Evolutionary conservation across 1,140 invertebrate genomes (phyloP), one percentile per base, ranked within the genome.

Genomic region (Drosophila takahashii): DNA sequence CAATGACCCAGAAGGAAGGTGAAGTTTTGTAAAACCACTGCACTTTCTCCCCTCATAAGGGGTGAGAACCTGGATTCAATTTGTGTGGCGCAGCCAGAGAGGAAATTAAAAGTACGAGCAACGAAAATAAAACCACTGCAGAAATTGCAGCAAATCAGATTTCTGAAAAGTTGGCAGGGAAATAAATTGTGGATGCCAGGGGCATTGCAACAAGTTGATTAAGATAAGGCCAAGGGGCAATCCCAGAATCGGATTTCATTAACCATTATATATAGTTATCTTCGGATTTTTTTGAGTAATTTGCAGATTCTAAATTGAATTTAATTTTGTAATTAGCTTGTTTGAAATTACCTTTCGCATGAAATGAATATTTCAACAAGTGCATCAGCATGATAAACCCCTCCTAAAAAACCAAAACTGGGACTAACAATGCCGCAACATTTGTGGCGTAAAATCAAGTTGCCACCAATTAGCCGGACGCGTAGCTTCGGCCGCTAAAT

Each of bases 381-480:
- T 37, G 16, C 58, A 74, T 26, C 1, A 6, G 42, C 22, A 1
- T 8, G 44, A 50, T 64, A 18, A 51, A 18, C 42, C 32, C 34
- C 27, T 32, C 26, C 11, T 15, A 32, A 16, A 39, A 52, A 59
- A 29, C 39, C n/a, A 37, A 52, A 59, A 36, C 39, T 58, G 22
- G 18, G 32, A 5, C 22, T 18, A 29, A 42, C 45, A 64, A 56
- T 47, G 34, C 34, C 34, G 22, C 45, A 51, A 67, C 45, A 51
- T 59, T 50, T 56, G 34, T 48, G 22, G 44, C 58, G 34, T 26
- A 70, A 75, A 83, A 69, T 66, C 29, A 41, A 62, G 34, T 79
- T 66, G 7, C 32, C 48, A 27, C 44, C 39, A 84, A 85, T 85
- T 84, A 64, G 71, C 48, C 26, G 22, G 50, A 29, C 48, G 58